Evolutionary conservation across 2,797 vertebrate species (phyloP).

Genomic region (Neomorphus geoffroyi): DNA sequence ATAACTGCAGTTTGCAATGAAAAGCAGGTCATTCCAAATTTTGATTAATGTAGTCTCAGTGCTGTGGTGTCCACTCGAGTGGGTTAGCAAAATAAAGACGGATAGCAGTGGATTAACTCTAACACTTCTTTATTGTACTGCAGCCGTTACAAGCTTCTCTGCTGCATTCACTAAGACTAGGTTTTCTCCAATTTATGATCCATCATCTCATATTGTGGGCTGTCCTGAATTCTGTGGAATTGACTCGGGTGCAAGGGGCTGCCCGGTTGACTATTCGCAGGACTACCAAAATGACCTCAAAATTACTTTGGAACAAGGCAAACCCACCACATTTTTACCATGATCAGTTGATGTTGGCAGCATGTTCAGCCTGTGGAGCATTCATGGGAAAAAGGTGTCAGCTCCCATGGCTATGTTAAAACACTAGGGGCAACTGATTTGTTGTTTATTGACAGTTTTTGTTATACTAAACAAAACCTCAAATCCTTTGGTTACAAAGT

Average conservation of each 20-base stretch:
- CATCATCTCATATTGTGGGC: not conserved
- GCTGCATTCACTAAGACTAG: not conserved
- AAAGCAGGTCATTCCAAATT: conserved; percentile 58
- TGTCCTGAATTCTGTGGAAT: conserved; percentile 19
- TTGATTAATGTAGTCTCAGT: conserved; percentile 63
- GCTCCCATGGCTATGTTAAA: not conserved
- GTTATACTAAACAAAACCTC: not conserved
- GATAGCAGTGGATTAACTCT: conserved; percentile 41
- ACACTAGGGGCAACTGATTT: not conserved
- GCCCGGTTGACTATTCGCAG: not conserved
- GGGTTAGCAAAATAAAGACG: conserved; percentile 55
- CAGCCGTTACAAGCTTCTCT: not conserved
- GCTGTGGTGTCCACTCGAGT: conserved; percentile 29
- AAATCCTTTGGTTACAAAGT: not conserved
- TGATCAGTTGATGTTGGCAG: not conserved
- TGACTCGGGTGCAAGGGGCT: not conserved
- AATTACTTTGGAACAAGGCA: conserved; percentile 16
- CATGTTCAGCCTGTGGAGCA: not conserved
- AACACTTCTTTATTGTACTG: conserved; percentile 38
- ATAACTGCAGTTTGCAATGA: conserved; percentile 63
- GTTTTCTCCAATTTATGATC: conserved; percentile 41
- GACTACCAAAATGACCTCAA: not conserved
- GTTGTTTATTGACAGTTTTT: not conserved
- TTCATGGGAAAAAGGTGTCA: not conserved
- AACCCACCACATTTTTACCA: not conserved